These are phyloP conservation scores for Gastracanthus pulcherrimus DNA, from an alignment of 2,888 invertebrate genomes.

Conservation along the genomic window DNA sequence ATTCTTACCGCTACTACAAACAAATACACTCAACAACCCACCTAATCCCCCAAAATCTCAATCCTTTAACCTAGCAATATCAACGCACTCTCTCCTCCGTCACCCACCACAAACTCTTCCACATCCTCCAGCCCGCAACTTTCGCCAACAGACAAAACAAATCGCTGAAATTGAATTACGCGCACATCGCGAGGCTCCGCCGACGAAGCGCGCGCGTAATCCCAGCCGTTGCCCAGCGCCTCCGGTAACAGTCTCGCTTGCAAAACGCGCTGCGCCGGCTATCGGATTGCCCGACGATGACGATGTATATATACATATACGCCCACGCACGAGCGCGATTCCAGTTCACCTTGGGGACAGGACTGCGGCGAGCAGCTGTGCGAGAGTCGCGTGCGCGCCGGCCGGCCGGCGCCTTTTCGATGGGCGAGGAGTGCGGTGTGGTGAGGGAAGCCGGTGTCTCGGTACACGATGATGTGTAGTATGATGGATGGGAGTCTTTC, in stretches of 20 bases:
- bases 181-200: background rate
- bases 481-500: too few relatives aligned
- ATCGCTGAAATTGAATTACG: background rate
- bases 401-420: conserved; percentile 15
- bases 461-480: too few relatives aligned
- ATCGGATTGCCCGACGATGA: conserved; percentile 62
- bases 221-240: background rate
- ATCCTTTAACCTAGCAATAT: too few relatives aligned
- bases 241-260: background rate
- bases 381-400: background rate
- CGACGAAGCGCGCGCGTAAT: background rate
- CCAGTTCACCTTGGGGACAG: conserved; percentile 74
- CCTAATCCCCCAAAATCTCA: too few relatives aligned
- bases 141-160: background rate
- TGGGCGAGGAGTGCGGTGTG: too few relatives aligned
- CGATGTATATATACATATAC: too few relatives aligned
- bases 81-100: too few relatives aligned
- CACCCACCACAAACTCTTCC: too few relatives aligned
- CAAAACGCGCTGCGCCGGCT: conserved; percentile 22
- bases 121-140: background rate
- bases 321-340: conserved; percentile 67
- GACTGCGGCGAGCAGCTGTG: conserved; percentile 54
- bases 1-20: too few relatives aligned
- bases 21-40: too few relatives aligned
- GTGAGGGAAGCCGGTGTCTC: background rate